Conservation (phyloP, 1,140 invertebrate species). For the Leptinotarsa texana region DNA sequence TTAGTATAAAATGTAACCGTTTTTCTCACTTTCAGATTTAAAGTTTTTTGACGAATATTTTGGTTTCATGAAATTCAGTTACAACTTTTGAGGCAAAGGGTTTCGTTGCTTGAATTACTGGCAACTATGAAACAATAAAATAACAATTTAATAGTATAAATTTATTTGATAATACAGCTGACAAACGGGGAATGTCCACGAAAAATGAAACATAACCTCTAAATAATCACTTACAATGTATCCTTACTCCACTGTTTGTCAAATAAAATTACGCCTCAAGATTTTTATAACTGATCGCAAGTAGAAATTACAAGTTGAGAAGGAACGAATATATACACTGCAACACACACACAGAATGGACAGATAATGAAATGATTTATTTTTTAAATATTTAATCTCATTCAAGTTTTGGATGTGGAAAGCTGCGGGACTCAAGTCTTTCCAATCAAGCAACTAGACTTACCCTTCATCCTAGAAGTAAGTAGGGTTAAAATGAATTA, state of each 20-base stretch:
- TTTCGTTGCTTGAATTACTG: too few species aligned
- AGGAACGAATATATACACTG: slow-evolving; percentile 26
- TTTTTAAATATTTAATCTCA: background rate
- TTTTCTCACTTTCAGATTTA: too few species aligned
- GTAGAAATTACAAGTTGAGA: slow-evolving; percentile 28
- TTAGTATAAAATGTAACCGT: too few species aligned
- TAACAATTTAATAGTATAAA: slow-evolving; percentile 51
- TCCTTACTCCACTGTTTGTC: slow-evolving; percentile 43
- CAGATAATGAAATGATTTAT: background rate
- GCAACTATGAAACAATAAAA: background rate
- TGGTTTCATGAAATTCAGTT: too few species aligned
- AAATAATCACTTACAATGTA: slow-evolving; percentile 33
- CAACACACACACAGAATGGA: slow-evolving; percentile 12
- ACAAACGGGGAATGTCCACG: slow-evolving; percentile 54
- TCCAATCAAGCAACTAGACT: too few species aligned
- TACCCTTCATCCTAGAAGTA: too few species aligned
- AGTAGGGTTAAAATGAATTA: too few species aligned
- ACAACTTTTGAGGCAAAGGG: too few species aligned
- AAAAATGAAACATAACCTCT: slow-evolving; percentile 32
- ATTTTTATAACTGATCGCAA: slow-evolving; percentile 24
- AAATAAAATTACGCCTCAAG: slow-evolving; percentile 37
- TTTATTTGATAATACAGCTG: slow-evolving; percentile 55
- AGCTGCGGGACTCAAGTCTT: too few species aligned
- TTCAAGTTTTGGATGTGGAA: too few species aligned
- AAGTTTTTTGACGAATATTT: too few species aligned